phyloP scores from a whole-genome alignment of 2,888 invertebrate genomes.

The Drosophila picticornis region DNA sequence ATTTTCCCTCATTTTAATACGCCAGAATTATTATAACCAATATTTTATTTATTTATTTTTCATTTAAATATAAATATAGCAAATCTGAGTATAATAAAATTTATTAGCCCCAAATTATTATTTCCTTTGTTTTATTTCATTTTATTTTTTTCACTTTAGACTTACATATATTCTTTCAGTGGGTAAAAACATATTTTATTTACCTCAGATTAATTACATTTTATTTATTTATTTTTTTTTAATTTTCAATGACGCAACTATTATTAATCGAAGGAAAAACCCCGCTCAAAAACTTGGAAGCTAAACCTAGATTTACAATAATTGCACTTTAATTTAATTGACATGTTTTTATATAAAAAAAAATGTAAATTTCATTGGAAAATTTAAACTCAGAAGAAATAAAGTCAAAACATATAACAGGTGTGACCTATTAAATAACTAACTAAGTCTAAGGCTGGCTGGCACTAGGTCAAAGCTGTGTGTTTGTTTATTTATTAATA shows the following conservation, averaged over 20 bases:
- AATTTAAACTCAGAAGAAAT: not conserved
- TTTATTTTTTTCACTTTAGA: not conserved
- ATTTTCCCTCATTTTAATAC: too few species aligned
- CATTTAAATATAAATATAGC: too few species aligned
- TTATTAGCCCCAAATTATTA: not conserved
- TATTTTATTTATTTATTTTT: too few species aligned
- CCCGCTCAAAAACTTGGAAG: not conserved
- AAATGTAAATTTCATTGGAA: rapidly evolving
- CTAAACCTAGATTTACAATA: not conserved
- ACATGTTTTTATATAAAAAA: too few species aligned
- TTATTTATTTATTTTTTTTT: not conserved
- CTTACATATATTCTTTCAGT: not conserved
- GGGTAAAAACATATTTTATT: not conserved
- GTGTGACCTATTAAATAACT: not conserved
- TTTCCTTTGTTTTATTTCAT: not conserved
- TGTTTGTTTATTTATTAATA: constrained; percentile 8
- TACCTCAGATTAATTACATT: not conserved
- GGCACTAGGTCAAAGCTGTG: not conserved
- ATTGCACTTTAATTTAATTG: not conserved
- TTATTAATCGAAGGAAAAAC: not conserved
- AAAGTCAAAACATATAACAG: not conserved
- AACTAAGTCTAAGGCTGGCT: not conserved
- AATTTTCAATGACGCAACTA: not conserved
- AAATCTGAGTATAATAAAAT: too few species aligned
- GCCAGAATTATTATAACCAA: too few species aligned